Percentiles rank a stretch among this genome's conserved stretches.
Evolutionary conservation across 2,888 invertebrate species (phyloP).

Genomic region (Nezara viridula): DNA sequence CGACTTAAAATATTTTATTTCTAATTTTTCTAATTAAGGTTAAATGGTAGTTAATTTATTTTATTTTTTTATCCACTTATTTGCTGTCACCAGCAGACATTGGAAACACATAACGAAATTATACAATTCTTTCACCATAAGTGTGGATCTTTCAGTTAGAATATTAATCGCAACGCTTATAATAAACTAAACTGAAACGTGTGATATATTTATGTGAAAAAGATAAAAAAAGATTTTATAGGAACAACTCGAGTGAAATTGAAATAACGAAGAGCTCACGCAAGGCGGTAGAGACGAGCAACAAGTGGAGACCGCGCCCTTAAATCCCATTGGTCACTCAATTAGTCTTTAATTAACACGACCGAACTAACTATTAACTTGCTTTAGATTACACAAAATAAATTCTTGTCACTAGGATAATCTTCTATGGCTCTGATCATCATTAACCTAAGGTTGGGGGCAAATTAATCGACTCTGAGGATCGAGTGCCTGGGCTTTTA

Average conservation of each 20-base stretch:
- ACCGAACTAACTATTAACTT: not conserved
- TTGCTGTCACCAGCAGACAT: no score
- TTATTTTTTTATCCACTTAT: no score
- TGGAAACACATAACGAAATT: no score
- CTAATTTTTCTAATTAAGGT: no score
- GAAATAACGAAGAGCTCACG: not conserved
- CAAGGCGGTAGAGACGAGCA: not conserved
- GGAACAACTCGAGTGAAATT: not conserved
- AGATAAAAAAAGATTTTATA: not conserved
- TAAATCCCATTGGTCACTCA: constrained; percentile 30
- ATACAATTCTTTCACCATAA: no score
- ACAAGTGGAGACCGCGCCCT: constrained; percentile 13
- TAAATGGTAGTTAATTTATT: no score
- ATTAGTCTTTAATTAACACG: not conserved
- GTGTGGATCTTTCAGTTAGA: no score
- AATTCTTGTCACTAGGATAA: not conserved
- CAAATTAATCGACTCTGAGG: not conserved
- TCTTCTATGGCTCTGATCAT: not conserved
- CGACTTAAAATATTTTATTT: no score
- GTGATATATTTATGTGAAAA: no score
- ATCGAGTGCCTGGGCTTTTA: not conserved
- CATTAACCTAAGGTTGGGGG: not conserved
- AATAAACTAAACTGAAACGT: no score
- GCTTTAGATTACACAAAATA: not conserved
- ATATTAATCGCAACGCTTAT: no score